Conservation (phyloP, 1,140 invertebrate genomes). For the Asbolus verrucosus region DNA sequence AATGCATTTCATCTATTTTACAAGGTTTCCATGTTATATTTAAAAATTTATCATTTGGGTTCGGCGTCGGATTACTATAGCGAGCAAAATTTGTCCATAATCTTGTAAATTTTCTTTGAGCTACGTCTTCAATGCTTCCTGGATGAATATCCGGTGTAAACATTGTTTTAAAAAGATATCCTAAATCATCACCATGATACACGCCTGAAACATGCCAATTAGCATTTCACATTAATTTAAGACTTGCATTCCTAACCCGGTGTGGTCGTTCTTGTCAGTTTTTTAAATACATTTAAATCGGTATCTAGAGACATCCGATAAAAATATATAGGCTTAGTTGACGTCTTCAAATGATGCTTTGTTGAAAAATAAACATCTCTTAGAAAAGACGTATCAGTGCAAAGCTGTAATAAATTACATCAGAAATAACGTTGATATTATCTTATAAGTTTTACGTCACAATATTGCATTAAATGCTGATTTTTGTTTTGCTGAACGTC, state of each 20-base stretch:
- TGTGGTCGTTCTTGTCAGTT: not conserved
- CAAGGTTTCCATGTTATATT: constrained; percentile 59
- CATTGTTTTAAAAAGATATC: constrained; percentile 70
- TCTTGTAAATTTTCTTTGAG: constrained; percentile 52
- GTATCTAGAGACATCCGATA: constrained; percentile 47
- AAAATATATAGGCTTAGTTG: constrained; percentile 46
- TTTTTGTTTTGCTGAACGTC: constrained; percentile 45
- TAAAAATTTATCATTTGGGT: constrained; percentile 32
- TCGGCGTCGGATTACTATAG: constrained; percentile 62
- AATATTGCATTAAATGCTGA: not conserved
- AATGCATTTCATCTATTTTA: constrained; percentile 57
- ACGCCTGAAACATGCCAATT: too few relatives aligned
- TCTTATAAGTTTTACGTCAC: not conserved
- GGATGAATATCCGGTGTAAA: constrained; percentile 64
- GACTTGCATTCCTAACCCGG: too few relatives aligned
- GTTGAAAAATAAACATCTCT: constrained; percentile 26
- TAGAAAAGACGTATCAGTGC: constrained; percentile 5
- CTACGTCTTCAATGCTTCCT: constrained; percentile 52
- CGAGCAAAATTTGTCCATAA: constrained; percentile 68
- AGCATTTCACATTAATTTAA: too few relatives aligned
- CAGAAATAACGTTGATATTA: not conserved
- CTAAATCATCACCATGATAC: constrained; percentile 75
- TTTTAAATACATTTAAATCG: constrained; percentile 40
- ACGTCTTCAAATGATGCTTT: constrained; percentile 33
- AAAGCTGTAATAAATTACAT: constrained; percentile 26